Conservation (phyloP, 2,797 vertebrate species). For the Rhynchotus rufescens region DNA sequence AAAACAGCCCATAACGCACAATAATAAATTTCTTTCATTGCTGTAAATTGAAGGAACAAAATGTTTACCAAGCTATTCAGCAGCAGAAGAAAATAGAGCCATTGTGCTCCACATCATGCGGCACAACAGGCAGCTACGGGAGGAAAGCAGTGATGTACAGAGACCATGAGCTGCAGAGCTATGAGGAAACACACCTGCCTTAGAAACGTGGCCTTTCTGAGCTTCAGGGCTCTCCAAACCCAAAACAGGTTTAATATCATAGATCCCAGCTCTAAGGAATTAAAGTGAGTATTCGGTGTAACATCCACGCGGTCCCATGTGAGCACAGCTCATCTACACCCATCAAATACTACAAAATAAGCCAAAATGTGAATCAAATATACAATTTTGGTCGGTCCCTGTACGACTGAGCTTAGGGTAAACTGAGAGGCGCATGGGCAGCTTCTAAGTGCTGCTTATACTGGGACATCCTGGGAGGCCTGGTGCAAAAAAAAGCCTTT, state of each 20-base stretch:
- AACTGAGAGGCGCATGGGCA: background rate
- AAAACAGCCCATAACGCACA: background rate
- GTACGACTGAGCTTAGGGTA: background rate
- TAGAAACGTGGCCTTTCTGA: background rate
- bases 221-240: background rate
- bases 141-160: background rate
- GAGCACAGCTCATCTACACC: fast-evolving
- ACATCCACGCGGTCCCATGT: fast-evolving
- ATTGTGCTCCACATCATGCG: background rate
- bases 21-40: background rate
- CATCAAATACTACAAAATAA: background rate
- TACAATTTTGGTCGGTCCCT: background rate
- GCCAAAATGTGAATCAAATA: fast-evolving
- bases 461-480: too few species aligned
- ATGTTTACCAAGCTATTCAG: background rate
- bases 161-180: background rate
- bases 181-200: background rate
- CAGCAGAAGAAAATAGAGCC: slow-evolving; percentile 5
- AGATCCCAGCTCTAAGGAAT: background rate
- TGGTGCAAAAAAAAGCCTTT: background rate
- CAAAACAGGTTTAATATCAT: background rate
- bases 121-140: background rate
- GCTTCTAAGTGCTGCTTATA: background rate
- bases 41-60: background rate
- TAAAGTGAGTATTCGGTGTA: fast-evolving